Evolutionary conservation across 2,797 vertebrate species (phyloP), one percentile per base, ranked within the genome.

Genomic region (Diplodus puntazzo): DNA sequence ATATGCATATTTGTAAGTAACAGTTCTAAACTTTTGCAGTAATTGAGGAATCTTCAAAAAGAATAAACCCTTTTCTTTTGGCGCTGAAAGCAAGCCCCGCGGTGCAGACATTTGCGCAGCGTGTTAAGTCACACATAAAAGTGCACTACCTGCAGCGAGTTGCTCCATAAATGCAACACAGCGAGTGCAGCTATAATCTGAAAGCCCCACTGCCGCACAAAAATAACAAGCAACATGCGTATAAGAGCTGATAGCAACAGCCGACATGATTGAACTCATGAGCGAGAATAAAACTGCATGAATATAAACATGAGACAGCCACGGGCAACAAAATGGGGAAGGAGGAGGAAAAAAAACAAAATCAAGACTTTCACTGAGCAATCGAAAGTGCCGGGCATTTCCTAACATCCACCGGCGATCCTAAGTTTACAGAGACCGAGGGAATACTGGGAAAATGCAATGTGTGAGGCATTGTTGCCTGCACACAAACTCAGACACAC

Each of bases 251-350:
- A 85, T 60, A 83, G 81, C 75, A 69, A 58, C 73, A 74, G 70
- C 54, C 39, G 4, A 80, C 82, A 74, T 58, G 78, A 93, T 81
- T 87, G 81, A 86, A 87, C 66, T 87, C 71, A 52, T 73, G 75
- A 84, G 86, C 75, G 50, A 70, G 48, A 86, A 70, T 61, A 67
- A 67, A 53, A 54, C 77, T 43, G 59, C 83, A 91, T 90, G 84
- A 90, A 92, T 88, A 88, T 85, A 92, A 92, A 88, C 86, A 89
- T 87, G 84, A 90, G 87, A 75, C 27, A 79, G 83, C 86, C 75
- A 73, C 34, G 54, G 76, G 86, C 84, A 54, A 81, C 53, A 78
- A 63, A 81, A 73, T 25, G 25, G 50, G 39, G 50, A 34, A 39
- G 7, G 14, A 59, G 65, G 65, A 1, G 27, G 2, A 11, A 18